Evolutionary conservation across 2,113 vertebrate genomes (phyloP).

Genomic region (Ameiurus melas): DNA sequence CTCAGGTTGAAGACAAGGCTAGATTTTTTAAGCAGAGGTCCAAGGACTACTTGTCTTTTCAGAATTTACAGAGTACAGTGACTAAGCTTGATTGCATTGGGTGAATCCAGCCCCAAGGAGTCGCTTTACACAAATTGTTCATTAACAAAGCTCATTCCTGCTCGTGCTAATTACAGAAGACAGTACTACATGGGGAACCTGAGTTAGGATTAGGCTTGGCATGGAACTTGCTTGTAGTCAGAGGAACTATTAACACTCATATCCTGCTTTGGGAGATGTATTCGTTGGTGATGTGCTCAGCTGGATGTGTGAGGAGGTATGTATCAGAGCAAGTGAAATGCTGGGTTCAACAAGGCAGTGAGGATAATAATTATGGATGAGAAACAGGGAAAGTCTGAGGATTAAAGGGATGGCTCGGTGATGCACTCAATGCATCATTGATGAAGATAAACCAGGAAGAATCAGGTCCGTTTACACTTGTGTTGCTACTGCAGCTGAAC

Average conservation of each 20-base stretch:
- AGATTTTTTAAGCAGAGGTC: background rate
- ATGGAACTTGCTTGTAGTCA: background rate
- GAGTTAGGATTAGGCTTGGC: background rate
- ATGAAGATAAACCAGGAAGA: background rate
- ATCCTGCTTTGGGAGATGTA: conserved; percentile 41
- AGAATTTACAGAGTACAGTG: conserved; percentile 21
- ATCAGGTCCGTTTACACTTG: background rate
- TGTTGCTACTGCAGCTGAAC: background rate
- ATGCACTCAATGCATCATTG: background rate
- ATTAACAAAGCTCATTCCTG: conserved; percentile 40
- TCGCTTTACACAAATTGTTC: conserved; percentile 27
- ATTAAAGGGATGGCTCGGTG: background rate
- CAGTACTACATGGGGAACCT: conserved; percentile 23
- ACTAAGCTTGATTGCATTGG: conserved; percentile 31
- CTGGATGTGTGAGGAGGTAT: conserved; percentile 4
- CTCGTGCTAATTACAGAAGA: conserved; percentile 48
- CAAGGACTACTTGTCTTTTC: conserved; percentile 19
- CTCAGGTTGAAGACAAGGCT: background rate
- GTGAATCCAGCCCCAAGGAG: background rate
- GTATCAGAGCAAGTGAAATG: background rate
- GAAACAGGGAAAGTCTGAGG: background rate
- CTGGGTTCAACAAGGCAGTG: conserved; percentile 12
- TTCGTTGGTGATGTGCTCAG: conserved; percentile 6
- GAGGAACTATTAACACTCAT: conserved; percentile 5
- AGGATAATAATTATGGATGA: background rate